Base-by-base conservation (phyloP, 37 sponge, comb jelly and placozoan species). In the Cladorhizidae sp. region DNA sequence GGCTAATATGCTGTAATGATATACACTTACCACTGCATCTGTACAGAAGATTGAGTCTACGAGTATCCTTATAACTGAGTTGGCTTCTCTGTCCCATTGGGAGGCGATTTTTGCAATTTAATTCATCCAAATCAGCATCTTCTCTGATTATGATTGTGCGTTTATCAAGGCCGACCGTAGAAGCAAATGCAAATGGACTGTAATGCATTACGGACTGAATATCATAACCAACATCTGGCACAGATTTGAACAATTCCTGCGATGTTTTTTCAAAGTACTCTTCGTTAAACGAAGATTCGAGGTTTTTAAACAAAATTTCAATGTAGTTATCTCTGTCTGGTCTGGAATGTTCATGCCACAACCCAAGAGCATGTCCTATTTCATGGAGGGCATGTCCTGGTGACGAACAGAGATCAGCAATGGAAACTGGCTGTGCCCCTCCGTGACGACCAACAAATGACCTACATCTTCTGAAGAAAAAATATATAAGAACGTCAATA, bases 161-260 rank as follows among this genome's bases (percentile, higher is more conserved):
- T 78, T 67, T 45, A 39, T 69, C 43, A 32, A 25, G 2, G 0
- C 45, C 71, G 15, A 42, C 20, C 3, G 17, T 77, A 29, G 64
- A 41, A 33, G 33, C 35, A 41, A 88, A 76, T 23, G 83, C 78
- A 54, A 67, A 28, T 1, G 23, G 8, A 9, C 69, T 32, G 40
- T 91, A 91, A 76, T 91, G 92, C 92, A 91, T 91, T 7, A 91
- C 70, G 61, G 87, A 86, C 31, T 67, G 80, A n/a, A 70, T 77
- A 63, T 91, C 92, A 50, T 91, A 91, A 32, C 54, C 67, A 20
- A 82, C 78, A 40, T 76, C 67, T 5, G 76, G 72, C 14, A 73
- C 39, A 0, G 58, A 37, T 6, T 73, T 20, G 20, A 64, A 54
- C 26, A 50, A 15, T 51, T 73, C 49, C 1, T 54, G 42, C 0